Conservation (phyloP, 2,888 invertebrate species). For the Drosophila mercatorum region DNA sequence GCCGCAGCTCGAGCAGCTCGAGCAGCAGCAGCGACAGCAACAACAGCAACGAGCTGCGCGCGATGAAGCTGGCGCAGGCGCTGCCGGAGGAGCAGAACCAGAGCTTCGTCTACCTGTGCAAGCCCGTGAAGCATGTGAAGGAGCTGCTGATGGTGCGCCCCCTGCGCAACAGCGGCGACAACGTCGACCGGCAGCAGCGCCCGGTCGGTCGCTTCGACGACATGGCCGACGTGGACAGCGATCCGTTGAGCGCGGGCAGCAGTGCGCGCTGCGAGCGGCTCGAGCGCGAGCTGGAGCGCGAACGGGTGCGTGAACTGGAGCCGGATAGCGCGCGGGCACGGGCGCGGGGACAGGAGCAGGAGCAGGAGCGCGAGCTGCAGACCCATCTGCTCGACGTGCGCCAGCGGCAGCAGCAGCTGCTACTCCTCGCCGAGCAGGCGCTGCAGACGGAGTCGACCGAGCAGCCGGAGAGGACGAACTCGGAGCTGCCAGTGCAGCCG, state of each 20-base stretch:
- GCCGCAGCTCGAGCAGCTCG: neutral
- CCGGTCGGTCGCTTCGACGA: neutral
- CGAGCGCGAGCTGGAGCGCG: neutral
- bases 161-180: constrained; percentile 53
- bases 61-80: constrained; percentile 31
- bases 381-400: constrained; percentile 5
- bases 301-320: neutral
- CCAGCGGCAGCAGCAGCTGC: constrained; percentile 3
- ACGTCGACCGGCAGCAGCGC: constrained; percentile 27
- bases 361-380: neutral
- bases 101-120: constrained; percentile 64
- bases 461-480: neutral
- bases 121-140: constrained; percentile 52
- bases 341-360: neutral
- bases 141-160: constrained; percentile 60
- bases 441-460: neutral
- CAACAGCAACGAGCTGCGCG: constrained; percentile 30
- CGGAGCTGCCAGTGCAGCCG: neutral
- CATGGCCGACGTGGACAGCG: neutral
- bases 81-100: constrained; percentile 50
- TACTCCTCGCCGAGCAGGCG: neutral
- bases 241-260: constrained; percentile 14
- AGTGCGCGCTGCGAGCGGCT: neutral
- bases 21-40: neutral
- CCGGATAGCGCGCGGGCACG: neutral